phyloP scores from a whole-genome alignment of 35 echinoderm and acorn worm species.

The Chiridota heheva region DNA sequence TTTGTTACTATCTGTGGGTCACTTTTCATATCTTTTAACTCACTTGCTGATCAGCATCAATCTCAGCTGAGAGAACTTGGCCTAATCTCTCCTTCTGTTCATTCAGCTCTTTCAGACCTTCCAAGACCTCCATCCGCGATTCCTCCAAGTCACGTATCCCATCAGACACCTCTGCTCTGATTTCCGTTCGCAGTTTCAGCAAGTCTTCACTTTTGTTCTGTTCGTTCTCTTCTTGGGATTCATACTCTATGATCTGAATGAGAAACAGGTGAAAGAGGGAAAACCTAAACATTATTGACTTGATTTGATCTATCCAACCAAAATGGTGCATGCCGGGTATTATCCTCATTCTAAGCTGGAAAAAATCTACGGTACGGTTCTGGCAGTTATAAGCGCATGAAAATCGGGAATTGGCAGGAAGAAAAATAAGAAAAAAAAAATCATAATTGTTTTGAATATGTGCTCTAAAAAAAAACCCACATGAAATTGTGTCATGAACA shows the following conservation, averaged over 20 bases:
- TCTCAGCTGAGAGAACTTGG: too few relatives aligned
- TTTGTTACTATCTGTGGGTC: too few relatives aligned
- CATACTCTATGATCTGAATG: conserved; percentile 41
- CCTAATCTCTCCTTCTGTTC: conserved; percentile 24
- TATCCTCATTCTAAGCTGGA: background rate
- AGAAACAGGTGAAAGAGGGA: background rate
- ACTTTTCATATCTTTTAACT: too few relatives aligned
- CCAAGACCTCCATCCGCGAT: conserved; percentile 25
- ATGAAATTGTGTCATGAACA: too few relatives aligned
- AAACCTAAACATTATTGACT: background rate
- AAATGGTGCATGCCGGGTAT: background rate
- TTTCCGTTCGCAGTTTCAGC: conserved; percentile 26
- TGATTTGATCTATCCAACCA: background rate
- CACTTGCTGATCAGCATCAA: too few relatives aligned
- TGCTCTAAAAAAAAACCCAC: too few relatives aligned
- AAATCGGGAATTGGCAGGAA: background rate
- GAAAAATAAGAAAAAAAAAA: background rate
- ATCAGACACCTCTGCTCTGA: conserved; percentile 35
- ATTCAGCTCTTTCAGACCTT: conserved; percentile 1
- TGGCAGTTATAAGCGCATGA: too few relatives aligned
- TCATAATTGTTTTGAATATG: background rate
- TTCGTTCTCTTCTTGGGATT: conserved; percentile 14
- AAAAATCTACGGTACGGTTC: too few relatives aligned
- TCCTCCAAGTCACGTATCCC: conserved; percentile 21
- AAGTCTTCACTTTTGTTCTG: background rate